Conservation (phyloP, 2,797 vertebrate genomes). For the Syndactyla subalaris region DNA sequence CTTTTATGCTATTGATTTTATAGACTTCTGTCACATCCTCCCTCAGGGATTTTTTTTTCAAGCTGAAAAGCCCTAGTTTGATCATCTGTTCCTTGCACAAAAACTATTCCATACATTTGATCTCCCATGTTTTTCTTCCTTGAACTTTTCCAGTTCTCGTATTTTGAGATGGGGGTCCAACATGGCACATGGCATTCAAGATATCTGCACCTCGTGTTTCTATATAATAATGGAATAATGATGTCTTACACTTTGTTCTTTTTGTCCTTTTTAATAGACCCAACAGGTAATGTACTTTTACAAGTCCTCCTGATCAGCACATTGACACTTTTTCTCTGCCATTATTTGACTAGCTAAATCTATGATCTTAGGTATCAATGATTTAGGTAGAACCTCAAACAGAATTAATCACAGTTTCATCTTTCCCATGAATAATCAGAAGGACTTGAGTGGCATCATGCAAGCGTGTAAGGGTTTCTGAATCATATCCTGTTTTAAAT, state of each 20-base stretch:
- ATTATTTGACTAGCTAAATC: background rate
- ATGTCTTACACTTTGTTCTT: background rate
- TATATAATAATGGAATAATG: background rate
- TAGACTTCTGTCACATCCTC: background rate
- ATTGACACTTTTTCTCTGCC: background rate
- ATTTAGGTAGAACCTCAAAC: background rate
- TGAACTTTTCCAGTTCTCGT: background rate
- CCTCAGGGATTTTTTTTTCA: background rate
- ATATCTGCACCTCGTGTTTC: background rate
- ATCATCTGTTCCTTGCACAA: background rate
- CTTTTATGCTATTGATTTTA: constrained; percentile 5
- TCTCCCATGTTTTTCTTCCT: background rate
- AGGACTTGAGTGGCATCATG: background rate
- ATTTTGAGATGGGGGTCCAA: background rate
- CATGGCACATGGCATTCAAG: background rate
- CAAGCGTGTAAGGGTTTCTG: background rate
- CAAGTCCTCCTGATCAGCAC: background rate
- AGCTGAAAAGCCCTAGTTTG: background rate
- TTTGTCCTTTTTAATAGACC: background rate
- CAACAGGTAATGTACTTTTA: background rate
- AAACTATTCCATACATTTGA: background rate
- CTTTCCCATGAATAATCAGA: background rate
- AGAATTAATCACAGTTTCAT: background rate
- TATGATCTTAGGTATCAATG: background rate
- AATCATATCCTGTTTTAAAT: background rate